Percentiles rank a stretch among this genome's conserved stretches.
Conservation (phyloP, 2,888 invertebrate species). For the Drosophila glabriapex region DNA sequence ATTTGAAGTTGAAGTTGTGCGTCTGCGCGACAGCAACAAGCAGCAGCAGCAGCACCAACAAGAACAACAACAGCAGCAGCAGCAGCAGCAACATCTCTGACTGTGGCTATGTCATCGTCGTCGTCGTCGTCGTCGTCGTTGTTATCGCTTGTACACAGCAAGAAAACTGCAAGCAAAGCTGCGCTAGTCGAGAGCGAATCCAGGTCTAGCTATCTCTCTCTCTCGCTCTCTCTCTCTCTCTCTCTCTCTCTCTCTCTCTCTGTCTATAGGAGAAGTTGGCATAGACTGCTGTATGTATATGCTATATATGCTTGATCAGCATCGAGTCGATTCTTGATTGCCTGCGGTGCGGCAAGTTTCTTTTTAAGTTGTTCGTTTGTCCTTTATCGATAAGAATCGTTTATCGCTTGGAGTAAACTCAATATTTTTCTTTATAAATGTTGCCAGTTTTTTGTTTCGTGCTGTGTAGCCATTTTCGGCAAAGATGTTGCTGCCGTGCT, state of each 20-base stretch:
- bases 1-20: constrained; percentile 49
- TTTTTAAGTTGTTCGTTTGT: background rate
- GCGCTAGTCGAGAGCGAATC: background rate
- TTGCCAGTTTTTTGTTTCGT: background rate
- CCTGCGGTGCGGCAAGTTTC: background rate
- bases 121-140: constrained; percentile 44
- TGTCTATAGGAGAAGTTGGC: too few species aligned
- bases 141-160: constrained; percentile 37
- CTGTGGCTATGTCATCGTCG: constrained; percentile 72
- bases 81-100: constrained; percentile 25
- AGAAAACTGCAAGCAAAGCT: constrained; percentile 12
- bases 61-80: constrained; percentile 15
- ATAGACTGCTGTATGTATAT: background rate
- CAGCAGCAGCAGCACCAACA: constrained; percentile 18
- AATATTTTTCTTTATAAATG: background rate
- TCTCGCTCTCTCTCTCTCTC: too few species aligned
- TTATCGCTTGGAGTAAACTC: background rate
- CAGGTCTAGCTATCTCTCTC: too few species aligned
- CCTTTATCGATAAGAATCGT: background rate
- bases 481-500: background rate
- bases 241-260: too few species aligned
- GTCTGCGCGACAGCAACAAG: constrained; percentile 48
- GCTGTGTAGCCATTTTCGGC: background rate
- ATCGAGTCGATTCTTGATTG: background rate
- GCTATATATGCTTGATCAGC: background rate